Evolutionary conservation across 92 coral and sea anemone species (phyloP), one percentile per base, ranked within the genome.

Genomic region (Desmophyllum pertusum): DNA sequence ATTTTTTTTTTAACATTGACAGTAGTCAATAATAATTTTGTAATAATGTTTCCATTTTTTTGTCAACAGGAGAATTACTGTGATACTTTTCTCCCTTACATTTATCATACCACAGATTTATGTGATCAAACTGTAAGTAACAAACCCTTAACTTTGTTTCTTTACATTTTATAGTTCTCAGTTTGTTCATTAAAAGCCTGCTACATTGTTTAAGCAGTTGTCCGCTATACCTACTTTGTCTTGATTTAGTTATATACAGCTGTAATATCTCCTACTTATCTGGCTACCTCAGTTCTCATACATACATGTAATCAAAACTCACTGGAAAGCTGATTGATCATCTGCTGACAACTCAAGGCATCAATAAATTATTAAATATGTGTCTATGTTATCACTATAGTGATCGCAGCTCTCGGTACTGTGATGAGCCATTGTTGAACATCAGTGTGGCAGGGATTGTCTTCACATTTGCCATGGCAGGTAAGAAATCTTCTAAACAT

Each of bases 401-500:
- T 21, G 83, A 78, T 1, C 88, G 73, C 35, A 96, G 96, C 70
- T 76, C 94, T 27, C 79, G 88, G 15, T 83, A 80, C 77, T 96
- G 99, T 89, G 98, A 96, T 74, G 93, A 96, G 74, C 98, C 99
- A 45, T 84, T 96, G 33, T 81, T 96, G 30, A 89, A 94, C 93
- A 96, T 96, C 83, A 90, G 90, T 57, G 93, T 96, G 14, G 95
- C 99, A 15, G 93, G 98, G 21, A 71, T 96, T 57, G 95, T 92
- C 57, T 96, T 96, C 51, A 94, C 97, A 27, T 92, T 96, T 91
- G 98, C 94, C 30, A 96, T 96, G 99, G 92, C 92, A 80, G 99
- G 99, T 96, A 78, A 74, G 87, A 46, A 52, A 25, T 29, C 5
- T 5, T 41, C 77, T n/a, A n/a, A n/a, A n/a, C n/a, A n/a, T n/a